Percentiles rank a stretch among this genome's conserved stretches.
Conservation (phyloP, 2,888 invertebrate genomes). For the Phragmatobia fuliginosa region DNA sequence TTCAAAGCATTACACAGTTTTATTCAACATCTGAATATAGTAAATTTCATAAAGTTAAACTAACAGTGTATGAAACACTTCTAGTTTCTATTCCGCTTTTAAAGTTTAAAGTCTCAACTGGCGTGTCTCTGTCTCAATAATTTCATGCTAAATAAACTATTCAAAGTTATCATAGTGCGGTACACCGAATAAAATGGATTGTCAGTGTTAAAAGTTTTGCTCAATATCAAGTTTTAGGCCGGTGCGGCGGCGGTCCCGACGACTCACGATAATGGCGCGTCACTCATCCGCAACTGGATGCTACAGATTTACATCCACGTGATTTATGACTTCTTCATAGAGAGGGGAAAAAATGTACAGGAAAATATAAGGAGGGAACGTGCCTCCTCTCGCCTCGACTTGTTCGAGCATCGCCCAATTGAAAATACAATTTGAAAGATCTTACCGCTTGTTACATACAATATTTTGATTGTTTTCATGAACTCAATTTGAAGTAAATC, state of each 20-base stretch:
- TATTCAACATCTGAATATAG: not conserved
- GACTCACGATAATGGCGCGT: conserved; percentile 82
- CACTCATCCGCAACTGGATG: conserved; percentile 83
- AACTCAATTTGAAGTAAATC: conserved; percentile 44
- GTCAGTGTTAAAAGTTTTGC: conserved; percentile 59
- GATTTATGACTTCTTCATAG: conserved; percentile 86
- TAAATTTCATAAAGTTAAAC: not conserved
- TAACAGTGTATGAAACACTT: not conserved
- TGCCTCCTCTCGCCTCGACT: conserved; percentile 44
- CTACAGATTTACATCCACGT: conserved; percentile 85
- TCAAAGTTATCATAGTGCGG: conserved; percentile 42
- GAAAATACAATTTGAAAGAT: conserved; percentile 57
- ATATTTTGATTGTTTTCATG: conserved; percentile 36
- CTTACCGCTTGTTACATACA: conserved; percentile 49
- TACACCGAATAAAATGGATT: conserved; percentile 60
- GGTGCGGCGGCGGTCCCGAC: conserved; percentile 56
- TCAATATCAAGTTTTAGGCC: conserved; percentile 74
- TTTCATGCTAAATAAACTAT: conserved; percentile 39
- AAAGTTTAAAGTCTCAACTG: conserved; percentile 17
- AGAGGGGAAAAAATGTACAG: conserved; percentile 81
- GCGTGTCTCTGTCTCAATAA: conserved; percentile 28
- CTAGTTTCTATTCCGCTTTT: not conserved
- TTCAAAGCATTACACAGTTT: not conserved
- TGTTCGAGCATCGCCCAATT: conserved; percentile 52
- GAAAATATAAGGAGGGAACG: conserved; percentile 65